A percentile compares a stretch with the other conserved stretches of the same genome.
Conservation (phyloP, 2,888 invertebrate species). For the Cephus runcator region DNA sequence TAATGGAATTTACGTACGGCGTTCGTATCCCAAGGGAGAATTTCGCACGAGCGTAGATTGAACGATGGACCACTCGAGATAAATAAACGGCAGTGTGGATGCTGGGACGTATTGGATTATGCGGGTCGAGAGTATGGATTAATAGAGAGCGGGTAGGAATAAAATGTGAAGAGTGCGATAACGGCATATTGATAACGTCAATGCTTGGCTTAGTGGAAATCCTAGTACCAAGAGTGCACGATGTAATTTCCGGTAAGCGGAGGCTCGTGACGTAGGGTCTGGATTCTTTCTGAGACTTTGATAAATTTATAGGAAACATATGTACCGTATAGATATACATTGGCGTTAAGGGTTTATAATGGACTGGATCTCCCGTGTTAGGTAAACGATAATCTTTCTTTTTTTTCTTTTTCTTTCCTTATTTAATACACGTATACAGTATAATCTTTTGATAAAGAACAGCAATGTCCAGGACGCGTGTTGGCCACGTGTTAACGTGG, state of each 20-base stretch:
- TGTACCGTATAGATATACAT: not conserved
- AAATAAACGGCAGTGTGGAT: slow-evolving; percentile 34
- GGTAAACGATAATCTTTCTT: not conserved
- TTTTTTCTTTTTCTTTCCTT: slow-evolving; percentile 2
- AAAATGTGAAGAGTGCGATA: not conserved
- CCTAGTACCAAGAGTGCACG: not conserved
- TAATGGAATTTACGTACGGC: not conserved
- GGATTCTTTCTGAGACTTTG: not conserved
- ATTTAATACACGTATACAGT: not conserved
- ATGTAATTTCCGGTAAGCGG: not conserved
- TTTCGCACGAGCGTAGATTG: slow-evolving; percentile 39
- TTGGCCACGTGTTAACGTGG: slow-evolving; percentile 29
- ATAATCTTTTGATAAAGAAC: not conserved
- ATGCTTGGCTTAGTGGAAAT: not conserved
- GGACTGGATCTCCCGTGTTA: not conserved
- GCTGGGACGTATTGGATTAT: slow-evolving; percentile 24
- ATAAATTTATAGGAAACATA: not conserved
- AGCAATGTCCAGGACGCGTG: slow-evolving; percentile 13
- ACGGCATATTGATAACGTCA: not conserved
- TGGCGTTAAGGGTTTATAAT: not conserved
- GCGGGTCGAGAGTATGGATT: slow-evolving; percentile 28
- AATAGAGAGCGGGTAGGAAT: not conserved
- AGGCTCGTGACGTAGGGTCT: not conserved
- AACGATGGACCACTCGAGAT: slow-evolving; percentile 46
- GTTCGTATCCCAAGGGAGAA: slow-evolving; percentile 14